Evolutionary conservation across 2,797 vertebrate species (phyloP).

Genomic region (Gephyroberyx darwinii): DNA sequence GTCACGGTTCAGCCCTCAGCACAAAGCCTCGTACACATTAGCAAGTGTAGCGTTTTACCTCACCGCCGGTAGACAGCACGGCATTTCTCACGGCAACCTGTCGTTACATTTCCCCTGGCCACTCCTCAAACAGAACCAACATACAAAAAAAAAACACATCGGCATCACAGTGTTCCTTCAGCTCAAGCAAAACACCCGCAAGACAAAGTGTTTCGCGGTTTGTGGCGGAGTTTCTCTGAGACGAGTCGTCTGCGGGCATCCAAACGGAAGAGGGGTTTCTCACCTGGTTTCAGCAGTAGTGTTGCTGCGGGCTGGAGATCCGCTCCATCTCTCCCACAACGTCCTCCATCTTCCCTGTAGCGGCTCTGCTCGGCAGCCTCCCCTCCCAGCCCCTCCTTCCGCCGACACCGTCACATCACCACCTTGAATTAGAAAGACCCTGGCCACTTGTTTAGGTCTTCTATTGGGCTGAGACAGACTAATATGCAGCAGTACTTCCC

Average conservation of each 20-base stretch:
- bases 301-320: constrained; percentile 44
- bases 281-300: constrained; percentile 48
- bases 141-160: too few species aligned
- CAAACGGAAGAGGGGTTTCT: constrained; percentile 11
- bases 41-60: not conserved
- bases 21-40: not conserved
- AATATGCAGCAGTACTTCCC: too few species aligned
- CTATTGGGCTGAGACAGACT: too few species aligned
- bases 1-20: constrained; percentile 1
- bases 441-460: too few species aligned
- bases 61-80: not conserved
- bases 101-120: constrained; percentile 20
- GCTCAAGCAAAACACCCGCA: too few species aligned
- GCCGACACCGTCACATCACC: constrained; percentile 13
- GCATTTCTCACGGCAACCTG: constrained; percentile 8
- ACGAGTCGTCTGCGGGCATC: too few species aligned
- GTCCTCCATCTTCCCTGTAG: constrained; percentile 67
- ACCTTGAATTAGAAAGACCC: too few species aligned
- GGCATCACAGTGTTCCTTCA: too few species aligned
- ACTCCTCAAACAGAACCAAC: constrained; percentile 31
- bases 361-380: constrained; percentile 19
- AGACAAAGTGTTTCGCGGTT: too few species aligned
- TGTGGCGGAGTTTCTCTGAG: too few species aligned
- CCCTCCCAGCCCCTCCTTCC: constrained; percentile 33
- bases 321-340: constrained; percentile 39